Evolutionary conservation across 2,113 vertebrate species (phyloP).

Genomic region (Notarius quadriscutis): DNA sequence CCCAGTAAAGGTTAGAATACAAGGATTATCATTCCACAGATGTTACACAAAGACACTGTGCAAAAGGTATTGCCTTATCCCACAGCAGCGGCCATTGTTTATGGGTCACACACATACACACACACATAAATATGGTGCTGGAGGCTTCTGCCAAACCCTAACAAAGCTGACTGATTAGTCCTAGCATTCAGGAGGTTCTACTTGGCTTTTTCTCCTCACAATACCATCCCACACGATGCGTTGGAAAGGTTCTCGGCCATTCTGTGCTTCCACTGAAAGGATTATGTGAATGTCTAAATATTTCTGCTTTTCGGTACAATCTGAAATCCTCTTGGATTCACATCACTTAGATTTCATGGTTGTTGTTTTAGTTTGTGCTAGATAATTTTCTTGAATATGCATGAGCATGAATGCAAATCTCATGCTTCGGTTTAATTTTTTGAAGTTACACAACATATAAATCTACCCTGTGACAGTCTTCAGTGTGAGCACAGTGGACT

Average conservation of each 20-base stretch:
- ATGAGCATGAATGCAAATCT: slow-evolving; percentile 7
- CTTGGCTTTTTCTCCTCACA: slow-evolving; percentile 29
- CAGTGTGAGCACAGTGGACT: not conserved
- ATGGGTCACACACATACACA: slow-evolving; percentile 31
- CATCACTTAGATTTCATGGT: slow-evolving; percentile 38
- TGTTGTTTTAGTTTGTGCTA: not conserved
- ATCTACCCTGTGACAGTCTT: not conserved
- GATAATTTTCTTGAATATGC: not conserved
- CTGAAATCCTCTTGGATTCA: slow-evolving; percentile 38
- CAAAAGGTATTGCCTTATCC: slow-evolving; percentile 28
- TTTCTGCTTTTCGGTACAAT: slow-evolving; percentile 28
- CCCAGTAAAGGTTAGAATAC: slow-evolving; percentile 37
- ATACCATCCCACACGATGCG: slow-evolving; percentile 18
- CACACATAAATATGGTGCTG: slow-evolving; percentile 25
- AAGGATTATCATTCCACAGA: slow-evolving; percentile 44
- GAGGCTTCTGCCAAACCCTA: slow-evolving; percentile 19
- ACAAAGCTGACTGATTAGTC: slow-evolving; percentile 27
- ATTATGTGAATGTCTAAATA: slow-evolving; percentile 42
- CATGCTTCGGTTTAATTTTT: not conserved
- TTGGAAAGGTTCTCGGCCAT: not conserved
- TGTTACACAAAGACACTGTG: slow-evolving; percentile 28
- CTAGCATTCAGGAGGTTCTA: slow-evolving; percentile 12
- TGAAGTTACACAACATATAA: not conserved
- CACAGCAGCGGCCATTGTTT: slow-evolving; percentile 30
- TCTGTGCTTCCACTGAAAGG: slow-evolving; percentile 2